phyloP scores from a whole-genome alignment of 2,113 vertebrate genomes.

The Tachysurus fulvidraco region DNA sequence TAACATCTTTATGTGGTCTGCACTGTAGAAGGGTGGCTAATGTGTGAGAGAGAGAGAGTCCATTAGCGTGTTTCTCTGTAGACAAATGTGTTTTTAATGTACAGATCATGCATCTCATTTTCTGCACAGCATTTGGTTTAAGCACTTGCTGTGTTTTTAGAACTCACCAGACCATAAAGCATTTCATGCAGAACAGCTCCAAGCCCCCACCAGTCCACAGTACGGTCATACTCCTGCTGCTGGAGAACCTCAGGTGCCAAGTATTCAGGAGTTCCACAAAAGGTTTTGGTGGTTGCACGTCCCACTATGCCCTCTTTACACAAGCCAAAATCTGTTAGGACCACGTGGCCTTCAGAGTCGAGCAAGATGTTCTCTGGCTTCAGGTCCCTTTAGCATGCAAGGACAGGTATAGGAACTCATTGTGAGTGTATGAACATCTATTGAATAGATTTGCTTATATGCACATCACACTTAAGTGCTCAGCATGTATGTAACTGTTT shows the following conservation, averaged over 20 bases:
- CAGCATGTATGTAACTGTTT: neutral
- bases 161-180: constrained; percentile 72
- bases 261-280: constrained; percentile 79
- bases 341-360: constrained; percentile 73
- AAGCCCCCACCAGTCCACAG: constrained; percentile 80
- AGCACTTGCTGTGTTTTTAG: neutral
- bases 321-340: constrained; percentile 77
- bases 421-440: neutral
- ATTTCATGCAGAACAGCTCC: constrained; percentile 78
- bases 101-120: neutral
- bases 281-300: constrained; percentile 68
- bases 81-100: neutral
- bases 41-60: neutral
- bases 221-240: constrained; percentile 69
- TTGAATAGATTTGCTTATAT: neutral
- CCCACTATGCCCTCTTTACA: constrained; percentile 75
- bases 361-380: constrained; percentile 79
- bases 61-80: neutral
- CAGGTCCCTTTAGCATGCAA: constrained; percentile 66
- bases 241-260: constrained; percentile 76
- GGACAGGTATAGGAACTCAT: constrained; percentile 25
- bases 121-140: neutral
- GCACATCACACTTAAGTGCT: neutral
- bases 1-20: constrained; percentile 71
- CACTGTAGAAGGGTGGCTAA: constrained; percentile 78